A percentile compares a stretch with the other conserved stretches of the same genome.
Conservation (phyloP, 2,113 vertebrate genomes). For the Illadopsis cleaveri region DNA sequence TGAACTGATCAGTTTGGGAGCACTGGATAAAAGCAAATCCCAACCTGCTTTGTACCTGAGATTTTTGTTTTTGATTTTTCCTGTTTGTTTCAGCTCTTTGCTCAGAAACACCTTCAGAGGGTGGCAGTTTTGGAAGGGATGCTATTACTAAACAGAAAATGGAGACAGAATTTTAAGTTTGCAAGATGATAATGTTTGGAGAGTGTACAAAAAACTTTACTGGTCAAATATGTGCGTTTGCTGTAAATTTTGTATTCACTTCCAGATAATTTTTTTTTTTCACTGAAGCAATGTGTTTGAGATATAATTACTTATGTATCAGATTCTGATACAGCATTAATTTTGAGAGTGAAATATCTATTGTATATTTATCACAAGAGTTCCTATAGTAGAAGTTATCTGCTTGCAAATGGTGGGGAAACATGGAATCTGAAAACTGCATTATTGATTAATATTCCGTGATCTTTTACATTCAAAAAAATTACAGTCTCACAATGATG, state of each 20-base stretch:
- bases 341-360: neutral
- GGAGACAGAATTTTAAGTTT: neutral
- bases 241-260: neutral
- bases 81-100: neutral
- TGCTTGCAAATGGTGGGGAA: neutral
- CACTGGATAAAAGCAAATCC: neutral
- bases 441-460: neutral
- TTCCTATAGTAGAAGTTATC: neutral
- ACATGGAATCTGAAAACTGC: neutral
- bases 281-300: neutral
- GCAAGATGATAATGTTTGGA: neutral
- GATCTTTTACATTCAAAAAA: neutral
- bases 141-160: neutral
- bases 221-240: neutral
- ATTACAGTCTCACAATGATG: neutral
- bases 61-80: neutral
- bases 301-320: neutral
- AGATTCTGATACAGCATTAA: neutral
- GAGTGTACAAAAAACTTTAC: rapidly evolving
- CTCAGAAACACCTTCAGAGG: neutral
- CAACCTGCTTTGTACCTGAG: neutral
- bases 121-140: neutral
- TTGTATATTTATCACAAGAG: neutral
- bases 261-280: neutral
- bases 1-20: neutral